These are phyloP conservation scores for Spicauda simplicius DNA, from an alignment of 2,888 invertebrate species.

Conservation along the genomic window DNA sequence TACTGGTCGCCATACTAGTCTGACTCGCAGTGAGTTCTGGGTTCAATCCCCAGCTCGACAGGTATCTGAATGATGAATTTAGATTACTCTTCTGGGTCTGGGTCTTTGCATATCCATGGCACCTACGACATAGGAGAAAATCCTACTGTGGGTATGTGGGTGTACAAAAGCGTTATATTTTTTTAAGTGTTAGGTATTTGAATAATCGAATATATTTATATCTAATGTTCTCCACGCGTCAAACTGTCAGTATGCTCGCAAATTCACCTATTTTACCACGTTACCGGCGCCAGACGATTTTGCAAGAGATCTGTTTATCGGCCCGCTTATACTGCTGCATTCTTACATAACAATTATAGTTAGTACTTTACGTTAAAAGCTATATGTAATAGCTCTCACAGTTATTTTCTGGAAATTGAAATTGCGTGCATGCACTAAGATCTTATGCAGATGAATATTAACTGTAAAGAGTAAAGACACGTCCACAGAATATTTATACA, in stretches of 20 bases:
- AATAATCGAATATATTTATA: no score
- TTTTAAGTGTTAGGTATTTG: no score
- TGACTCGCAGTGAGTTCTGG: no score
- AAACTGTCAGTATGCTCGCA: background rate
- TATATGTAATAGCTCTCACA: conserved; percentile 18
- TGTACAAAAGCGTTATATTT: no score
- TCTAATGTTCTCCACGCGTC: background rate
- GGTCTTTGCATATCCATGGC: no score
- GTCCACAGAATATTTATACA: background rate
- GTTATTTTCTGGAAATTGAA: conserved; percentile 39
- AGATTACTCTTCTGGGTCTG: no score
- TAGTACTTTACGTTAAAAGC: conserved; percentile 3
- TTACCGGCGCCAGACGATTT: conserved; percentile 46
- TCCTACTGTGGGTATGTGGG: no score
- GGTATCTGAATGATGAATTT: no score
- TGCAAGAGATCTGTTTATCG: conserved; percentile 47
- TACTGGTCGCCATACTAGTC: no score
- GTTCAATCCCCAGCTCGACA: no score
- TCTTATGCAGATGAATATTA: conserved; percentile 28
- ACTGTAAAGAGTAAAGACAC: conserved; percentile 9
- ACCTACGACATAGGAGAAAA: no score
- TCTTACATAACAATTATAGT: background rate
- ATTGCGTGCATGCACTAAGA: conserved; percentile 41
- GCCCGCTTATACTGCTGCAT: conserved; percentile 41
- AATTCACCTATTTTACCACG: conserved; percentile 14